Evolutionary conservation across 2,888 invertebrate species (phyloP).

Genomic region (Ophraella communa): DNA sequence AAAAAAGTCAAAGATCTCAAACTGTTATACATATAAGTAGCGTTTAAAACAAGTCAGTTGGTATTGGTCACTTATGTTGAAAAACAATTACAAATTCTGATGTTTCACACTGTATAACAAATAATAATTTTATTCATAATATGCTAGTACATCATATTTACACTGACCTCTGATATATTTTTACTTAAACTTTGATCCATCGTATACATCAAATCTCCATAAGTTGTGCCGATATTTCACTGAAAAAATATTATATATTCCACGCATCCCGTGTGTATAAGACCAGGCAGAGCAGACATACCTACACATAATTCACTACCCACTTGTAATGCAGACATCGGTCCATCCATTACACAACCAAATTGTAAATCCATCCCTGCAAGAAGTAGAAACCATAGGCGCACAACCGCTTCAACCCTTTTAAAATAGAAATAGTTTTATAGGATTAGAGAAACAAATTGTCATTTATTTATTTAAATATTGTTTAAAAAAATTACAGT

Average conservation of each 20-base stretch:
- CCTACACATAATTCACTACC: conserved; percentile 40
- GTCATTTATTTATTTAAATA: too few species aligned
- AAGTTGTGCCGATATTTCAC: conserved; percentile 7
- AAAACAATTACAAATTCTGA: too few species aligned
- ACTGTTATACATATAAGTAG: too few species aligned
- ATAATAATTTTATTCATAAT: too few species aligned
- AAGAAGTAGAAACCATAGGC: conserved; percentile 13
- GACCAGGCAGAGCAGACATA: conserved; percentile 10
- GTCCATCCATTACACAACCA: conserved; percentile 30
- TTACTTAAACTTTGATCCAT: not conserved
- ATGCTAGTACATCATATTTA: not conserved
- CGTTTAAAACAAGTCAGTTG: too few species aligned
- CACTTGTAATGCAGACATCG: conserved; percentile 49
- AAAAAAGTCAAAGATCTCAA: too few species aligned
- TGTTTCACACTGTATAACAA: too few species aligned
- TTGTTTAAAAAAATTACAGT: too few species aligned
- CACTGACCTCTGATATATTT: not conserved
- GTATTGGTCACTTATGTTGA: too few species aligned
- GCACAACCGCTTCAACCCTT: not conserved
- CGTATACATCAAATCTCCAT: conserved; percentile 2
- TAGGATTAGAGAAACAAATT: too few species aligned
- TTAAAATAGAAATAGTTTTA: not conserved
- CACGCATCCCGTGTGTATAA: conserved; percentile 1
- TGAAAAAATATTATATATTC: conserved; percentile 11
- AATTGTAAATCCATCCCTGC: conserved; percentile 42